Evolutionary conservation across 2,888 invertebrate species (phyloP), one percentile per base, ranked within the genome.

Genomic region (Temnothorax rugatulus): DNA sequence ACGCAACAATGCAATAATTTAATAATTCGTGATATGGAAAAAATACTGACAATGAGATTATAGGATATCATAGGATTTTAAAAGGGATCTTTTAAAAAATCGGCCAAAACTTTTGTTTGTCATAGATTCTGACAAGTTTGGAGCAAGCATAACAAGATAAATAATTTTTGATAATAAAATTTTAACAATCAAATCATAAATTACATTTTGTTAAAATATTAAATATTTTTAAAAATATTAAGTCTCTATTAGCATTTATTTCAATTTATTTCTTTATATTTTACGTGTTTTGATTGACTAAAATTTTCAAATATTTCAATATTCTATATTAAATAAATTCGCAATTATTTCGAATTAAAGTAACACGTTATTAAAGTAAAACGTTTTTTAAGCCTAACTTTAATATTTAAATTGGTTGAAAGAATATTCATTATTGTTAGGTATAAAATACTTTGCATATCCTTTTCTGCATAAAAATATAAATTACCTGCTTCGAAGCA

Each of bases 401-500:
- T 21, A 54, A 73, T 11, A 73, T 44, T 18, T 1, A 73, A 18
- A 29, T 29, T 25, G 15, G 2, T 18, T 38, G 4, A 21, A 41
- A 64, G 15, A 54, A 47, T 74, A 25, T 41, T 38, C 13, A n/a
- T 1, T 21, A 5, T 38, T 18, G 13, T 8, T 21, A 11, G 18
- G 7, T 38, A n/a, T 29, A 4, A 5, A 1, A 75, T 47, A 38
- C 47, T 54, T 38, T 34, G 15, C 8, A 18, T 63, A 44, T 21
- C 15, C 9, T 54, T 54, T 54, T 21, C 9, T 38, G 7, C 1
- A 15, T 29, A 63, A 52, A 54, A 66, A 54, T 29, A 47, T 69
- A 47, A 69, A 34, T 95, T 94, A 97, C 98, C 98, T 89, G 98
- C 98, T 96, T 98, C 98, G 93, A 99, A 99, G 94, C 99, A 99